Conservation (phyloP, 2,797 vertebrate species). For the Epinephelus awoara region DNA sequence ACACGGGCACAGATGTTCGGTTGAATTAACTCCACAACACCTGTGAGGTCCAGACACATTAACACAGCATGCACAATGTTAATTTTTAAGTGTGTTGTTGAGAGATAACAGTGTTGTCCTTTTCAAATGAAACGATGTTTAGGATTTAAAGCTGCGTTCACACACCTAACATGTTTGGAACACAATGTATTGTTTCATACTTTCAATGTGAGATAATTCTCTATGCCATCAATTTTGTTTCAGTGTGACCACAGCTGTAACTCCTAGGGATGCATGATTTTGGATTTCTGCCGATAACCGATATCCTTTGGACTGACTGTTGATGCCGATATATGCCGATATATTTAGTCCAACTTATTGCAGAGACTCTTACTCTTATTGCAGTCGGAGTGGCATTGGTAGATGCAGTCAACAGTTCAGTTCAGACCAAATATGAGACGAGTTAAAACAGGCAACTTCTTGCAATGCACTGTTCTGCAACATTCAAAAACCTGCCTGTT, state of each 20-base stretch:
- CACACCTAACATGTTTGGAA: not conserved
- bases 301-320: too few relatives aligned
- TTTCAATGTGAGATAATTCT: not conserved
- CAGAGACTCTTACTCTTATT: too few relatives aligned
- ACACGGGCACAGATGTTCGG: not conserved
- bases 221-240: not conserved
- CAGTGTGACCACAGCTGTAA: not conserved
- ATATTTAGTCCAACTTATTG: too few relatives aligned
- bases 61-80: not conserved
- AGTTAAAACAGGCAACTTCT: too few relatives aligned
- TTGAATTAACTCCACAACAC: not conserved
- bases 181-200: not conserved
- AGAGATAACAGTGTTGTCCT: not conserved
- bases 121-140: not conserved
- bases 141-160: not conserved
- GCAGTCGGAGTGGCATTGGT: too few relatives aligned
- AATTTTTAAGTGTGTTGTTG: not conserved
- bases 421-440: too few relatives aligned
- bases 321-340: too few relatives aligned
- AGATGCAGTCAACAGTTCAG: too few relatives aligned
- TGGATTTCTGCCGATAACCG: too few relatives aligned
- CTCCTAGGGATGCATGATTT: too few relatives aligned
- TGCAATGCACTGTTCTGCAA: too few relatives aligned
- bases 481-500: too few relatives aligned
- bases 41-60: not conserved